Base-by-base conservation (phyloP, 1,140 invertebrate genomes). In the Tetramorium parvispinum region DNA sequence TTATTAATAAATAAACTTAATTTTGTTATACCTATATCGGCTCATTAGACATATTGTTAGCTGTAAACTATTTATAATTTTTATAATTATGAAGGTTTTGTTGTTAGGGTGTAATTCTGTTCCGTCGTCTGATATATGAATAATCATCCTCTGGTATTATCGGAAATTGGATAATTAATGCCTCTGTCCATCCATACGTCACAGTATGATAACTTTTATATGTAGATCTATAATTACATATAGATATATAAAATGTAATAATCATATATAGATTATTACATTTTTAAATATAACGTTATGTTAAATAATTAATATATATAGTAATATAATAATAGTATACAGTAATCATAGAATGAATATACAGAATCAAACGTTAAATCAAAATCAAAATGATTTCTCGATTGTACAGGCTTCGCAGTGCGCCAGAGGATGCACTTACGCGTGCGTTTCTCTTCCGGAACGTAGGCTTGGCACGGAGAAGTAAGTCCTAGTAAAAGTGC, bases 401-500 rank as follows among this genome's bases (percentile, higher is more conserved):
- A 61, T 49, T 18, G 57, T 1, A 78, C 24, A 68, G 13, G 16
- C n/a, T 40, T 68, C 13, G 16, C 65, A 37, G n/a, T 8, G n/a
- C 37, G 32, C 21, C 5, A 21, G 16, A 53, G 13, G 7, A 40
- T 49, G 61, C 46, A 66, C 37, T 78, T 68, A 81, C 8, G 32
- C 61, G 49, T 43, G 32, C 49, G 21, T 70, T 81, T 81, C 78
- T 81, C 78, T 55, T 43, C 78, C 16, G n/a, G n/a, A 37, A 24
- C n/a, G 21, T 37, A 51, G 27, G 5, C 53, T 55, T 1, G 16
- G 24, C 59, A 40, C 3, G 46, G 16, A 70, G 65, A 53, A 40
- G 46, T 53, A 32, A 32, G 49, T 3, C 24, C 27, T 21, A 87
- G 86, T 89, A 89, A 91, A 87, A 87, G 85, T 90, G 85, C 57